A percentile compares a stretch with the other conserved stretches of the same genome.
phyloP scores from a whole-genome alignment of 2,888 invertebrate species.

The Acrobasis consociella region DNA sequence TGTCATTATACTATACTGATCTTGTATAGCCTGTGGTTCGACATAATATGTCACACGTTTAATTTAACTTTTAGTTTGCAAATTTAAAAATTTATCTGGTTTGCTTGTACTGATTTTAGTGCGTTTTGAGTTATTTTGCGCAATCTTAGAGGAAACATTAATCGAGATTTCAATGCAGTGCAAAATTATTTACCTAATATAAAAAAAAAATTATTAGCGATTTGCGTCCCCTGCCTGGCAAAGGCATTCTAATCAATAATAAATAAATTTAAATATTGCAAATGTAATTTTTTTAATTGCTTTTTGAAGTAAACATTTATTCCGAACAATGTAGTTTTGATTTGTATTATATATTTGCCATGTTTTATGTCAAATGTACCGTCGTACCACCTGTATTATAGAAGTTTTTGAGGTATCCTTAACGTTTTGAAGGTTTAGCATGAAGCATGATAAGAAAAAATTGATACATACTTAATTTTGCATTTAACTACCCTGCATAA shows the following conservation, averaged over 20 bases:
- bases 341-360: not conserved
- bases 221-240: no score
- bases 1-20: no score
- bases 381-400: not conserved
- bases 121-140: no score
- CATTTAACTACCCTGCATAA: conserved; percentile 8
- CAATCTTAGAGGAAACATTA: no score
- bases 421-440: conserved; percentile 5
- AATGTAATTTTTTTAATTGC: not conserved
- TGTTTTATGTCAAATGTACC: not conserved
- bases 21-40: no score
- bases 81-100: not conserved
- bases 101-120: not conserved
- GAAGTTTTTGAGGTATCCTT: not conserved
- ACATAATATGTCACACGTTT: no score
- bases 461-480: not conserved
- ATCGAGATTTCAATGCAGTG: no score
- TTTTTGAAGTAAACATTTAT: conserved; percentile 23
- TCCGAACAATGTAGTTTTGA: conserved; percentile 28
- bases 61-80: not conserved
- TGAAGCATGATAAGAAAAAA: conserved; percentile 9
- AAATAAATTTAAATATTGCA: no score
- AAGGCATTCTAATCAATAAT: no score
- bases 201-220: no score
- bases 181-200: no score